Evolutionary conservation across 2,113 vertebrate genomes (phyloP), one percentile per base, ranked within the genome.

Genomic region (Prinia subflava): DNA sequence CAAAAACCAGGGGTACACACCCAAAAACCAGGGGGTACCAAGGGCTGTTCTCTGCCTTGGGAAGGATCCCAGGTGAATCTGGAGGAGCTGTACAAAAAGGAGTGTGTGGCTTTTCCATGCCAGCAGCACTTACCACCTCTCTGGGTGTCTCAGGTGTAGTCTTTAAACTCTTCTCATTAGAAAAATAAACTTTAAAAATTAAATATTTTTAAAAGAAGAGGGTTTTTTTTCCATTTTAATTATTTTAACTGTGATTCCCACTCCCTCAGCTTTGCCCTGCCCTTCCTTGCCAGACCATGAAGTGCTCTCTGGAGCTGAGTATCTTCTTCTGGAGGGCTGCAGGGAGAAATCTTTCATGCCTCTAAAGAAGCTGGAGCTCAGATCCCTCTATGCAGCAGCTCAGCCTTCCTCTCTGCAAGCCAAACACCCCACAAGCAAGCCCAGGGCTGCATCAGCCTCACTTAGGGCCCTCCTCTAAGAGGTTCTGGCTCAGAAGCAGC

Each of bases 1-100:
- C 1, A 73, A 71, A 74, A 13, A 1, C 1, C 53, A 60, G 2
- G 9, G 57, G 39, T 1, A 3, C 8, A 21, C 57, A 4, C 30
- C 1, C 1, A 73, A 71, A 74, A 13, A 1, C 1, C 53, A 60
- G 2, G 9, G 57, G 39, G 42, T 21, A 87, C 62, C 63, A 64
- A 25, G 39, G 55, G 76, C n/a, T 41, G 53, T 22, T 68, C n/a
- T 83, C 18, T 53, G 68, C n/a, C 24, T 53, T n/a, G 44, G 20
- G 23, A 78, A 85, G 23, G 56, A 75, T 35, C 39, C 35, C 42
- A 46, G 65, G 13, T 12, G 33, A 68, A 11, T 6, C n/a, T 77
- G 47, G 52, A 56, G 39, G 30, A 60, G 27, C 30, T 47, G 13
- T 4, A 3, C 7, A 10, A 89, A 90, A 90, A 49, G 2, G 27